Evolutionary conservation across 2,888 invertebrate species (phyloP).

Genomic region (Drosophila putrida): DNA sequence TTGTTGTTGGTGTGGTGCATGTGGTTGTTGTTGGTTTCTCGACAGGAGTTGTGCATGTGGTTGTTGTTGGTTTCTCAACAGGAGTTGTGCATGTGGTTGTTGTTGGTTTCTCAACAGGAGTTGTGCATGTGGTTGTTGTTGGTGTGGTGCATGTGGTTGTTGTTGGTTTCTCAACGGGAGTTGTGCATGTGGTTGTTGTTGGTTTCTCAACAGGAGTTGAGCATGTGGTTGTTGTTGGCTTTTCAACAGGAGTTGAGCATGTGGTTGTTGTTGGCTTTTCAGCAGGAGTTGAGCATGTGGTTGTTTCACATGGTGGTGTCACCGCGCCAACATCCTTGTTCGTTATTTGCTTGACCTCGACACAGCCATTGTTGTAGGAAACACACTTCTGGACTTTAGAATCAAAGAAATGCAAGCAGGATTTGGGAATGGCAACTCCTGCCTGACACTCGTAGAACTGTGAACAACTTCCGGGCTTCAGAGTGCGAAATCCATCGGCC

Average conservation of each 20-base stretch:
- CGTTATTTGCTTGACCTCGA: constrained; percentile 51
- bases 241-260: not conserved
- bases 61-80: constrained; percentile 6
- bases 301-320: constrained; percentile 16
- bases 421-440: constrained; percentile 56
- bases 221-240: constrained; percentile 1
- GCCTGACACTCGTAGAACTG: constrained; percentile 78
- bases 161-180: not conserved
- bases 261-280: constrained; percentile 6
- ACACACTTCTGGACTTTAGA: constrained; percentile 67
- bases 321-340: not conserved
- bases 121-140: too few species aligned
- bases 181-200: constrained; percentile 10
- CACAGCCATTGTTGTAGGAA: constrained; percentile 70
- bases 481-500: constrained; percentile 69
- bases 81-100: not conserved
- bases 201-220: not conserved
- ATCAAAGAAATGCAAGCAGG: constrained; percentile 75
- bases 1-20: not conserved
- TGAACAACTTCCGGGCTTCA: constrained; percentile 83
- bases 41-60: not conserved
- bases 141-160: constrained; percentile 1
- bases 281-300: not conserved
- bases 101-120: constrained; percentile 6
- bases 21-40: not conserved